phyloP scores from a whole-genome alignment of 2,113 vertebrate species.

The Ibidorhyncha struthersii region DNA sequence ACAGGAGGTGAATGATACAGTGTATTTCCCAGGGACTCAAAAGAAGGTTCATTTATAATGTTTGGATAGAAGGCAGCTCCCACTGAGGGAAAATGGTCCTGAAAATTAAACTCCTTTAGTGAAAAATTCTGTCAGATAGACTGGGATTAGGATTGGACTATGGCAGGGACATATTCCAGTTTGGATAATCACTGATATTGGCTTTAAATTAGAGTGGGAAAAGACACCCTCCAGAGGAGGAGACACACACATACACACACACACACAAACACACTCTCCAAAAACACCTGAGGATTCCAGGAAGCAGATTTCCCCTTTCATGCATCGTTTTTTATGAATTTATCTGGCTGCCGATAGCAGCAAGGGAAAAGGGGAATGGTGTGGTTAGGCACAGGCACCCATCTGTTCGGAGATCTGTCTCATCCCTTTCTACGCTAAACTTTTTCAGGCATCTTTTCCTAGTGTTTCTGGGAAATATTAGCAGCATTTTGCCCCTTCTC shows the following conservation, averaged over 20 bases:
- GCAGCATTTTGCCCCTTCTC: background rate
- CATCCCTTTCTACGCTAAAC: background rate
- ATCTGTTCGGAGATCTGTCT: background rate
- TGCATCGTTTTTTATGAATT: background rate
- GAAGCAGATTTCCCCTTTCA: background rate
- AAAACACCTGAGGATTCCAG: background rate
- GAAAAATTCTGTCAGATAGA: background rate
- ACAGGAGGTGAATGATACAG: conserved; percentile 23
- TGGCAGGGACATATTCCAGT: background rate
- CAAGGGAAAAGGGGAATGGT: background rate
- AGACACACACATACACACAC: background rate
- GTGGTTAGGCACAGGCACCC: background rate
- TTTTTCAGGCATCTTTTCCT: background rate
- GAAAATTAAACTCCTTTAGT: conserved; percentile 12
- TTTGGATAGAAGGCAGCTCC: conserved; percentile 1
- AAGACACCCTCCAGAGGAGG: background rate
- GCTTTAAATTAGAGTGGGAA: background rate
- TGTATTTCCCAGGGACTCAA: background rate
- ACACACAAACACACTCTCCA: background rate
- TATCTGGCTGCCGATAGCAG: background rate
- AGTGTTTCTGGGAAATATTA: background rate
- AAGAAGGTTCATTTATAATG: conserved; percentile 19
- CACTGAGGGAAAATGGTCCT: background rate
- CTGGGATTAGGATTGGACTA: background rate
- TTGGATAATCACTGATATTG: background rate